Base-by-base conservation (phyloP, 2,888 invertebrate genomes). In the Saturnia japonica region DNA sequence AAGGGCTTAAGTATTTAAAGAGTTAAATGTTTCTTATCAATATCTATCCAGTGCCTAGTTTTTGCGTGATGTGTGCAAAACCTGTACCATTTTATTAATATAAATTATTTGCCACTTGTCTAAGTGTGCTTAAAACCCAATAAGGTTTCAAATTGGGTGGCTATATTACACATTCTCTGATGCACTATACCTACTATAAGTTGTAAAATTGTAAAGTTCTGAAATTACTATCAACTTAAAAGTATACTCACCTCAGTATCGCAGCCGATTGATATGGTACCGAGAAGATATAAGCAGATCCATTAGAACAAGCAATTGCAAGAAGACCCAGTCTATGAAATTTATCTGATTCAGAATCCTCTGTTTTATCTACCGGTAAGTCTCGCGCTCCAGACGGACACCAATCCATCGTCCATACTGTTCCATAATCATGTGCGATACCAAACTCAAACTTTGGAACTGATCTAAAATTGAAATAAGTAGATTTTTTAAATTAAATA, bases 361-460 rank as follows among this genome's bases (percentile, higher is more conserved):
- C 68, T 9, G 67, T 70, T 0, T 69, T 70, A 7, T 68, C 74
- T 19, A 67, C 45, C 45, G 51, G 78, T 67, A 69, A 45, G 0
- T 95, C 95, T 75, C 95, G 95, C 72, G 95, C 95, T 14, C 97
- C 97, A 0, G 96, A 96, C 9, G 97, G 97, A 85, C 97, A 97
- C 97, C 97, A 97, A 78, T 95, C 95, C 88, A 97, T 88, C 42
- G 95, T 93, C 96, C 96, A 96, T 28, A 96, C 90, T 0, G 95
- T 94, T 14, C 97, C 97, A 75, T 89, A 94, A 47, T 95, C 92
- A 78, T 96, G 95, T 1, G 94, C 95, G 72, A 97, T 83, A 6
- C 95, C 95, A 72, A 96, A 94, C 16, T 90, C 93, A 67, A 96
- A 87, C 62, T 82, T 76, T 4, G 91, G 90, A 8, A 69, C 4